phyloP scores from a whole-genome alignment of 2,113 vertebrate species.

The Rhynchomys soricoides region DNA sequence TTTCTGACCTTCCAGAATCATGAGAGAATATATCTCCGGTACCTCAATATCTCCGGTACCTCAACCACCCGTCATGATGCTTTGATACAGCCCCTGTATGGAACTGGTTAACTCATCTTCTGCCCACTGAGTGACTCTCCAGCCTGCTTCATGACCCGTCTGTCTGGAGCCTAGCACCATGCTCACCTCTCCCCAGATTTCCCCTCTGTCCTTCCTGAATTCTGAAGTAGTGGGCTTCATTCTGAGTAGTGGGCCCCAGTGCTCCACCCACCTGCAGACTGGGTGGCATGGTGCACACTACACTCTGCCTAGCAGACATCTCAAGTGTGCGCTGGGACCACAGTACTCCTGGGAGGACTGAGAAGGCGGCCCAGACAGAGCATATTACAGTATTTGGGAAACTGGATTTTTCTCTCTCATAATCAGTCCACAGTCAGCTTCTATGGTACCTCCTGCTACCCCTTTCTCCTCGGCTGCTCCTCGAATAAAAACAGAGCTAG shows the following conservation, averaged over 20 bases:
- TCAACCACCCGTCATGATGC: rapidly evolving
- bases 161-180: neutral
- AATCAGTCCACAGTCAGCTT: neutral
- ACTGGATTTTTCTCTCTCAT: neutral
- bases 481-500: neutral
- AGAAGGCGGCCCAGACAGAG: neutral
- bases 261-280: neutral
- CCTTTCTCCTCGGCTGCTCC: neutral
- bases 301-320: too few species aligned
- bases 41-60: too few species aligned
- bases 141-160: neutral
- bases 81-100: neutral
- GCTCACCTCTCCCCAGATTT: neutral
- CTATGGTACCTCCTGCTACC: too few species aligned
- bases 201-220: neutral
- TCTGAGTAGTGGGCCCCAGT: neutral
- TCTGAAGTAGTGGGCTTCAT: neutral
- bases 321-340: neutral
- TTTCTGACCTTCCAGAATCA: neutral
- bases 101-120: rapidly evolving
- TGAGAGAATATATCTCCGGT: neutral
- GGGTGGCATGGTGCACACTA: neutral
- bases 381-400: neutral
- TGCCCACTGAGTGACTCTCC: neutral
- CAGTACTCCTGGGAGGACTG: neutral